phyloP scores from a whole-genome alignment of 2,113 vertebrate genomes.

The Petaurus breviceps region DNA sequence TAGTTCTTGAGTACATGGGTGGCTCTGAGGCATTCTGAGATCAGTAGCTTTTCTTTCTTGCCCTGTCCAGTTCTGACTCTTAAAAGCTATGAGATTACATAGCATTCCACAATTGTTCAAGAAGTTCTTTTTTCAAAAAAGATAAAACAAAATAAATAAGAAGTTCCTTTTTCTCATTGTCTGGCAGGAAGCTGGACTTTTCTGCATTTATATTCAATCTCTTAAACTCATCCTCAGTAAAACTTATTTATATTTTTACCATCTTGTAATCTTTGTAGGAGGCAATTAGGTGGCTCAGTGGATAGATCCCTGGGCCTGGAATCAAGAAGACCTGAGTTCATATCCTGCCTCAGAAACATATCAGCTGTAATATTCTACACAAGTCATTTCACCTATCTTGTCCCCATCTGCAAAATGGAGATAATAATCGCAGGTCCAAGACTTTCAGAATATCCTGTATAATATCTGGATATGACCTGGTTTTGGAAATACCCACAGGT shows the following conservation, averaged over 20 bases:
- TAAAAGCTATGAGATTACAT: slow-evolving; percentile 82
- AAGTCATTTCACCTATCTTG: not conserved
- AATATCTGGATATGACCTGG: no score
- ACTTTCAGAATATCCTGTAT: no score
- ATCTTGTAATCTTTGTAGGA: slow-evolving; percentile 81
- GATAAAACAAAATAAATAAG: slow-evolving; percentile 63
- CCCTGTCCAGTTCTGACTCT: not conserved
- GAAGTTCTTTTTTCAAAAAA: slow-evolving; percentile 85
- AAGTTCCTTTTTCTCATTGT: slow-evolving; percentile 89
- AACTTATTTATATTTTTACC: slow-evolving; percentile 86
- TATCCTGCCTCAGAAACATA: not conserved
- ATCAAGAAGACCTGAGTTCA: not conserved
- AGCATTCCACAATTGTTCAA: slow-evolving; percentile 87
- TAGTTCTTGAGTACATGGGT: not conserved
- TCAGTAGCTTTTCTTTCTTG: not conserved
- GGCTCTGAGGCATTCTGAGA: not conserved
- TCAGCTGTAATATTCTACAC: not conserved
- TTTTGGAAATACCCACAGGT: no score
- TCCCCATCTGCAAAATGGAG: not conserved
- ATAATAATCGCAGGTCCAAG: not conserved
- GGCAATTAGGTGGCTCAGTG: not conserved
- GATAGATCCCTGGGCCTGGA: not conserved
- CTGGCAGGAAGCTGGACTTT: slow-evolving; percentile 90
- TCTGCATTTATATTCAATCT: slow-evolving; percentile 93
- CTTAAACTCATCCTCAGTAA: slow-evolving; percentile 94